Evolutionary conservation across 2,888 invertebrate genomes (phyloP).

Genomic region (Trissolcus japonicus): DNA sequence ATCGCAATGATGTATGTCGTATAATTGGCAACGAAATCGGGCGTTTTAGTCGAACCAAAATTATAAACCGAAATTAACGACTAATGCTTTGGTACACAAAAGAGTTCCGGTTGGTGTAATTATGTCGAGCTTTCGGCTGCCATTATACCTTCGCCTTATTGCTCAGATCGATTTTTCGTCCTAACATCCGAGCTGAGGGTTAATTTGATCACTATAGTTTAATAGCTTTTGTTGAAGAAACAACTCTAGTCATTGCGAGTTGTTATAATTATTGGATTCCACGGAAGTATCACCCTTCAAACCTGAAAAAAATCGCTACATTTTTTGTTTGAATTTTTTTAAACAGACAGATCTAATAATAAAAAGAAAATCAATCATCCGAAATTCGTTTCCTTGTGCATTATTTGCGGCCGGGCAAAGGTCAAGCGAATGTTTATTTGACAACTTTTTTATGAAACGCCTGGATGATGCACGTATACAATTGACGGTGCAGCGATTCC

Average conservation of each 20-base stretch:
- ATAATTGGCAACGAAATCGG: no score
- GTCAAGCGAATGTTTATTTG: neutral
- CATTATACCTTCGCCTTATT: conserved; percentile 11
- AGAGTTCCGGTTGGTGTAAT: conserved; percentile 9
- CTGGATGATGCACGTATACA: neutral
- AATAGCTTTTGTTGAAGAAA: conserved; percentile 53
- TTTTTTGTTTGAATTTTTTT: conserved; percentile 9
- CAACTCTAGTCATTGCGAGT: conserved; percentile 28
- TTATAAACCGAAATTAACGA: conserved; percentile 25
- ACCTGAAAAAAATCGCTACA: conserved; percentile 9
- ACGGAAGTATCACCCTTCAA: conserved; percentile 14
- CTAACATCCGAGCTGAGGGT: conserved; percentile 20
- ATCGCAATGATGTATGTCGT: no score
- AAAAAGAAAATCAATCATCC: neutral
- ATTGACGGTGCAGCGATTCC: no score
- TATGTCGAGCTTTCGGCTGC: conserved; percentile 18
- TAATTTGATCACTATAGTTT: conserved; percentile 39
- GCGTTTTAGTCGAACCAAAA: conserved; percentile 30
- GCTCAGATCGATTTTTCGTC: conserved; percentile 31
- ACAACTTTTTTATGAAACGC: neutral
- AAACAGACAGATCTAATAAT: neutral
- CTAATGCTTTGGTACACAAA: conserved; percentile 13
- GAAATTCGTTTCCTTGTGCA: neutral
- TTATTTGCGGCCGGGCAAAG: neutral
- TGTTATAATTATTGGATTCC: conserved; percentile 42